Conservation (phyloP, 2,797 vertebrate species). For the Phoebastria nigripes region DNA sequence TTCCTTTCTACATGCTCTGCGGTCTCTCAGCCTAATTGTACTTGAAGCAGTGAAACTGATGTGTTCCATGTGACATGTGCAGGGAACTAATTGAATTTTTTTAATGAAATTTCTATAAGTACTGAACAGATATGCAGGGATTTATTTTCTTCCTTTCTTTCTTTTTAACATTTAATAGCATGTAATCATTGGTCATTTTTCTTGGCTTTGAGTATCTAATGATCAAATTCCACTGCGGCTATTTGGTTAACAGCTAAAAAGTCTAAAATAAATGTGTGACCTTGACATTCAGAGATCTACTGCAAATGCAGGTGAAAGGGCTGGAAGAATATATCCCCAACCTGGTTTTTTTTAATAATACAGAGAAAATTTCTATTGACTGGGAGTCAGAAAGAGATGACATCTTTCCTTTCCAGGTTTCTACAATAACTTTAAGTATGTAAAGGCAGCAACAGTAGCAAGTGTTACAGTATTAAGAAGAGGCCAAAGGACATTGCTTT, state of each 20-base stretch:
- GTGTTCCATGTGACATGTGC: background rate
- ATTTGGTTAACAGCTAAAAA: background rate
- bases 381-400: background rate
- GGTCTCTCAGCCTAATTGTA: slow-evolving; percentile 8
- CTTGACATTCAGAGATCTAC: background rate
- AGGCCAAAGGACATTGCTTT: background rate
- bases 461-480: background rate
- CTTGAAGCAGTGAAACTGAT: slow-evolving; percentile 38
- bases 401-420: background rate
- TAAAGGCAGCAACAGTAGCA: background rate
- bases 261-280: background rate
- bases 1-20: background rate
- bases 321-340: background rate
- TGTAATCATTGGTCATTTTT: background rate
- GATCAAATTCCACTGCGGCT: background rate
- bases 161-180: background rate
- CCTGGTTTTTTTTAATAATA: background rate
- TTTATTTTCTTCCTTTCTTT: slow-evolving; percentile 12
- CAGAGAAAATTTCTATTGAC: background rate
- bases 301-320: background rate
- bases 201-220: background rate
- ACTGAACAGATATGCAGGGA: background rate
- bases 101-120: slow-evolving; percentile 8
- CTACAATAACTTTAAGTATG: background rate
- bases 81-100: slow-evolving; percentile 37